Base-by-base conservation (phyloP, 2,888 invertebrate species). In the Cheilosia scutellata region DNA sequence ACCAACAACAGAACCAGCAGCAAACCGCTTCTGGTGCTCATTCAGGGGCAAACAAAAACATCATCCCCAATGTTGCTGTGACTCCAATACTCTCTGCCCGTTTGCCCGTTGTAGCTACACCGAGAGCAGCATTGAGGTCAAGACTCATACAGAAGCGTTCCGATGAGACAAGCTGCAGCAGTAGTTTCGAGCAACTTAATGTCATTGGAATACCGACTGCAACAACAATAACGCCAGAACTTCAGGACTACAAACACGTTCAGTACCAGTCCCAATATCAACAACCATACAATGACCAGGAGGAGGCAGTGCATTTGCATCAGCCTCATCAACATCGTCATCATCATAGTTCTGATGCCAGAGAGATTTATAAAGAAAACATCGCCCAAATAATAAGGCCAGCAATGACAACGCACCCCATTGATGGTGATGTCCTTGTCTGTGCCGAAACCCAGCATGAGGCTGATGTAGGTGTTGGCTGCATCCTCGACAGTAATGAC, bases 161-260 rank as follows among this genome's bases (percentile, higher is more conserved):
- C 37, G 86, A 88, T 63, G 87, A 88, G 66, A 88, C 88, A 65
- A 89, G 88, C 83, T 89, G 89, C 76, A 89, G 89, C 80, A 89
- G 89, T 87, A 83, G 82, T 83, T 89, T 89, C 76, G 89, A 89
- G 77, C 89, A 89, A 87, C 88, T 90, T 70, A 89, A 89, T 88
- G 83, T 89, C 75, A 87, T 88, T 71, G 89, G 88, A 79, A 87
- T 87, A 77, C 88, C 88, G 57, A 83, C 62, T 68, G 31, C 76
- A 55, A 57, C 70, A 49, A n/a, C 62, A 55, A 47, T 40, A 72
- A n/a, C 82, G 31, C 13, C 20, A 37, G 16, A 16, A 47, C 7
- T 47, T 51, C 63, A 57, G 70, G 72, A 79, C 44, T 82, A 79
- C 70, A 84, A 84, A 37, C 79, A 84, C 57, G 49, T 68, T 11